Conservation (phyloP, 2,113 vertebrate species). For the Delphinus delphis region DNA sequence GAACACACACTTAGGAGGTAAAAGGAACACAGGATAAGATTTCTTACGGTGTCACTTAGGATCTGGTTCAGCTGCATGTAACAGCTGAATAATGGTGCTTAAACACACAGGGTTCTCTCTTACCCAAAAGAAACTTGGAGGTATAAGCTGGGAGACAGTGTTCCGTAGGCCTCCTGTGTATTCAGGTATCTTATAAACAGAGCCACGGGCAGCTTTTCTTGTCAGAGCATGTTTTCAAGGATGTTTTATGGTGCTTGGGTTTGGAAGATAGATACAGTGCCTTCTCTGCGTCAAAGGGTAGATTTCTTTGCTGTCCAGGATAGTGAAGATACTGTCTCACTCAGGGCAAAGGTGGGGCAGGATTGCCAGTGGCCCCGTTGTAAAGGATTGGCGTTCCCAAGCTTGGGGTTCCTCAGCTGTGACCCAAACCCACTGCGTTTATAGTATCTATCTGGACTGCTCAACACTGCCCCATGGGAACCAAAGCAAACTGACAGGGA, state of each 20-base stretch:
- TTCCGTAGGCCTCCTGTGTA: accelerated
- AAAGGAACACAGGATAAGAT: neutral
- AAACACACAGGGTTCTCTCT: neutral
- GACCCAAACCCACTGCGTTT: neutral
- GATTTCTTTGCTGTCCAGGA: neutral
- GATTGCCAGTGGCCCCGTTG: neutral
- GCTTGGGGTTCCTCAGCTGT: neutral
- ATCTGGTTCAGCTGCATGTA: neutral
- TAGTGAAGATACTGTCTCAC: neutral
- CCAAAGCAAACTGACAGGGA: neutral
- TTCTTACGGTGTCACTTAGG: neutral
- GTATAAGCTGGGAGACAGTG: accelerated
- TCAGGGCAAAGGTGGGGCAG: neutral
- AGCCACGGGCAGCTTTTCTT: neutral
- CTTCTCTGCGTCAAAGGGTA: neutral
- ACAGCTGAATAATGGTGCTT: neutral
- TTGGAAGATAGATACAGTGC: neutral
- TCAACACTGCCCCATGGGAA: neutral
- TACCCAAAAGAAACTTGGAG: neutral
- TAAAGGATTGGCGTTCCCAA: neutral
- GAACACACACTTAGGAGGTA: neutral
- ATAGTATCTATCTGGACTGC: neutral
- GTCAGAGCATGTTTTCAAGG: neutral
- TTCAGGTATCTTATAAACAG: accelerated
- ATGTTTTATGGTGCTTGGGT: neutral